Conservation (phyloP, 2,797 vertebrate species). For the Catamblyrhynchus diadema region DNA sequence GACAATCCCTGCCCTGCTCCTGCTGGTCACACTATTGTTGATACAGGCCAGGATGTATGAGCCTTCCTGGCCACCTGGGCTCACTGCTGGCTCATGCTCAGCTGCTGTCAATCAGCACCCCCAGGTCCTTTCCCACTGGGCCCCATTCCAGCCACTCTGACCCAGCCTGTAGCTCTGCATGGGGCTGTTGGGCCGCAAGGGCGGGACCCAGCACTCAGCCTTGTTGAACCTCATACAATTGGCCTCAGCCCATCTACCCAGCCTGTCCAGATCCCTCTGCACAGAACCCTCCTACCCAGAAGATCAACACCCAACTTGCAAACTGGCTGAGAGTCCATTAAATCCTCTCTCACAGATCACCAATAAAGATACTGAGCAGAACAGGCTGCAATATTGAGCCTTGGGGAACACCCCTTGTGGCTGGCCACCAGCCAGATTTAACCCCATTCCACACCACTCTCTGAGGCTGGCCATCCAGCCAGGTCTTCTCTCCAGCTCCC, state of each 20-base stretch:
- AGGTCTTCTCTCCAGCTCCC: background rate
- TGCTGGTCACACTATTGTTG: background rate
- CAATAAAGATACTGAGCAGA: background rate
- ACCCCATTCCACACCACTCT: background rate
- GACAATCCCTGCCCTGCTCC: background rate
- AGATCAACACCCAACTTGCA: background rate
- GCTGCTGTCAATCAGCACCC: accelerated
- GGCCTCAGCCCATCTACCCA: background rate
- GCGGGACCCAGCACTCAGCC: background rate
- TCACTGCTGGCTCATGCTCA: accelerated
- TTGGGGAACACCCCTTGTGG: background rate
- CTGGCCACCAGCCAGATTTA: background rate
- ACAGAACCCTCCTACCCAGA: background rate
- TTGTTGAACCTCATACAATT: background rate
- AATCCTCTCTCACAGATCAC: background rate
- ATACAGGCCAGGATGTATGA: background rate
- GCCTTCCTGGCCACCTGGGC: background rate
- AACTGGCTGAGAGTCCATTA: background rate
- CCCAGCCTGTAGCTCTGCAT: background rate
- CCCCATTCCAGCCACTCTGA: background rate
- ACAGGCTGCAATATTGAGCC: accelerated
- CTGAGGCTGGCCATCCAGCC: background rate
- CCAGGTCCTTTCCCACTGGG: background rate
- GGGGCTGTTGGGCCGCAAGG: background rate
- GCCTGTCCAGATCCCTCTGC: background rate